Evolutionary conservation across 1,140 invertebrate species (phyloP), one percentile per base, ranked within the genome.

Genomic region (Archegozetes longisetosus): DNA sequence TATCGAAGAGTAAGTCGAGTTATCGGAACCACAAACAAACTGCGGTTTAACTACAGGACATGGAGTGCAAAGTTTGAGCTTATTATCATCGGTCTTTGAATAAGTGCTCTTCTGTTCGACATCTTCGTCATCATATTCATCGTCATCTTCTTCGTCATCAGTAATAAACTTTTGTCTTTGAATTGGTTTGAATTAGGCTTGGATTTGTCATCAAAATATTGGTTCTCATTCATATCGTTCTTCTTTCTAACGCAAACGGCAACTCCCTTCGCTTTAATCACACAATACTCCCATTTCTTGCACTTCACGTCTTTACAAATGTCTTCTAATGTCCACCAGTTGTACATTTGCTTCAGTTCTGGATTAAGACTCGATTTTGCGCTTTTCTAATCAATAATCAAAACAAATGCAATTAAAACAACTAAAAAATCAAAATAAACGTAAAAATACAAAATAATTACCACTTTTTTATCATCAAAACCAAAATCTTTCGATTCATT

Each of bases 1-100:
- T 55, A 85, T 77, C 55, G 87, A 90, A 70, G 86, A 89, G 76
- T 91, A 91, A n/a, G 88, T 91, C 66, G 83, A 79, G 76, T 92
- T 91, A 76, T 92, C 87, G 29, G 81, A 82, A 61, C 87, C 88
- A 73, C 88, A 91, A 54, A 90, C 77, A 79, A 90, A 89, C 64
- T 80, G 80, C 28, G 85, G 84, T 20, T 84, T 80, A 66, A 81
- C 75, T 65, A 86, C 81, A 50, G 85, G 81, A 76, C 86, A 85
- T 61, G 81, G 78, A 66, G 82, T 81, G 71, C 87, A 90, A 14
- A 60, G 46, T 22, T 25, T 60, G n/a, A 62, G 66, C 63, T 22
- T 46, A n/a, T 25, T 22, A n/a, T 55, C 22, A n/a, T 14, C 14
- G 4, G 26, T 12, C 2, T 28, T 55, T 9, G 6, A 58, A 48